These are phyloP conservation scores for Oryzias celebensis DNA, from an alignment of 2,113 vertebrate species.

Conservation along the genomic window DNA sequence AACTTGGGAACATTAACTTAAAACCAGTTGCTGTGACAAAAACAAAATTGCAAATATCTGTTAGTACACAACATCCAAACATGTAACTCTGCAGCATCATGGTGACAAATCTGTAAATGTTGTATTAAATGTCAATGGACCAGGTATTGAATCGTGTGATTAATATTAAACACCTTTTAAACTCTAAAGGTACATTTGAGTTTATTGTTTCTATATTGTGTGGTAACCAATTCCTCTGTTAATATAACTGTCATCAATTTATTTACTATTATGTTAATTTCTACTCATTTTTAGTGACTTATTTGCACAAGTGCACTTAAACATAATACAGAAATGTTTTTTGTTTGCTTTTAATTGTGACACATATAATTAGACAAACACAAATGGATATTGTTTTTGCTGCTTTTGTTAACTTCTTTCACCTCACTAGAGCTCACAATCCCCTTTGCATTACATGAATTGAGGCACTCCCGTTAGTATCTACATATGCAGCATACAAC, in stretches of 20 bases:
- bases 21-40: too few species aligned
- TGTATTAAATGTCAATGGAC: too few species aligned
- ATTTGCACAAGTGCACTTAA: constrained; percentile 78
- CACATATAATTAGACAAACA: constrained; percentile 21
- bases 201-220: constrained; percentile 32
- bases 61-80: too few species aligned
- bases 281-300: constrained; percentile 43
- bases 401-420: neutral
- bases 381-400: constrained; percentile 10
- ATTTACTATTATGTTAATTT: constrained; percentile 55
- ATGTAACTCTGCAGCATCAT: too few species aligned
- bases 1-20: too few species aligned
- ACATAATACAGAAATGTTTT: constrained; percentile 59
- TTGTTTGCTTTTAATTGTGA: constrained; percentile 18
- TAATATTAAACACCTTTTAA: neutral
- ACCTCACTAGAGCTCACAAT: constrained; percentile 7
- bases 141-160: neutral
- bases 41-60: too few species aligned
- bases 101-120: too few species aligned
- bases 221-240: constrained; percentile 40
- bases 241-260: constrained; percentile 49
- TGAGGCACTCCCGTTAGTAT: constrained; percentile 58
- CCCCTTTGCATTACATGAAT: constrained; percentile 29
- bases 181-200: neutral
- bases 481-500: neutral